Evolutionary conservation across 2,888 invertebrate genomes (phyloP), one percentile per base, ranked within the genome.

Genomic region (Lasioglossum marginatum): DNA sequence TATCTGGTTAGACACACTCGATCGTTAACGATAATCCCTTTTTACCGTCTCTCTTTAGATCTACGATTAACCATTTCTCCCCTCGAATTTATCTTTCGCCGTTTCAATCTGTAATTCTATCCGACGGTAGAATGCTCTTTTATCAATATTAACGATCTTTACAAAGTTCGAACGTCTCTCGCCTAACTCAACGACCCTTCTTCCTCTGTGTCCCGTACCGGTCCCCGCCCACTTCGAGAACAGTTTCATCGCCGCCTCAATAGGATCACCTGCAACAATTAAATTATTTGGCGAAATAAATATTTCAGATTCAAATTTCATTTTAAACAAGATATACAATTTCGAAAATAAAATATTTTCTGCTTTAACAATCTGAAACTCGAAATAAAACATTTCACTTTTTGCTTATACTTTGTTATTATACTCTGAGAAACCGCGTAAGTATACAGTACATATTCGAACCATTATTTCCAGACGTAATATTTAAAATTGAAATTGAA

Each of bases 181-280:
- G 10, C 23, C 31, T 14, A 16, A 16, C 66, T 34, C 27, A 16
- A 57, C 57, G 43, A 45, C 5, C 45, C 1, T 16, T 31, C 60
- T 5, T 31, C 4, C 57, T 27, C n/a, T 12, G 10, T 60, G n/a
- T 27, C n/a, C 57, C 57, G 1, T 60, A 27, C 2, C n/a, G 4
- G 27, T 4, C n/a, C n/a, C 10, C 57, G 12, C 12, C 57, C 57
- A 60, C 34, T 89, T 87, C 0, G 81, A 40, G 19, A 77, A n/a
- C 23, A 91, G 68, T 76, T 70, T 68, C 74, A 77, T 12, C 0
- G 91, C 87, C 70, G 87, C 79, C 0, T 92, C 89, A 8, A 94
- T 86, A 74, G 89, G 87, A 81, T 94, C 91, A 19, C 94, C 95
- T 95, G 77, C 48, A 82, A 52, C 8, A 68, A 34, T 43, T 1